Evolutionary conservation across 2,888 invertebrate species (phyloP).

Genomic region (Scotopteryx bipunctaria): DNA sequence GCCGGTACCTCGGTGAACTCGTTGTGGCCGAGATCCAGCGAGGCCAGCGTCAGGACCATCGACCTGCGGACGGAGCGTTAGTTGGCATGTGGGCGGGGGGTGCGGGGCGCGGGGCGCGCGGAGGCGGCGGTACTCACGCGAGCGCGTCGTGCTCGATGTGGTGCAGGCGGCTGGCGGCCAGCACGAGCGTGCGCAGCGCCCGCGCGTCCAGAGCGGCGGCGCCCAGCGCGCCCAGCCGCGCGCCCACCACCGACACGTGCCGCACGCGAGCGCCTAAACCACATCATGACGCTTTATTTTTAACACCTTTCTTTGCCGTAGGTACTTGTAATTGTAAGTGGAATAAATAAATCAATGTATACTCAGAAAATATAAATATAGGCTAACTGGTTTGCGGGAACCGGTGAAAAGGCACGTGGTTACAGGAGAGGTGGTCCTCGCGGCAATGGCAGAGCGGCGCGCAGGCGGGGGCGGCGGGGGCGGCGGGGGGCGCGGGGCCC

Average conservation of each 20-base stretch:
- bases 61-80: constrained; percentile 79
- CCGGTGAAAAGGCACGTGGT: constrained; percentile 59
- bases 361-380: too few species aligned
- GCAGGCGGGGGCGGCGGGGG: constrained; percentile 40
- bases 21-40: constrained; percentile 90
- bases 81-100: background rate
- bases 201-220: constrained; percentile 89
- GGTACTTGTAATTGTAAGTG: too few species aligned
- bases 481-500: constrained; percentile 28
- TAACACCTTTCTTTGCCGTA: too few species aligned
- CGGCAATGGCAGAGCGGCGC: constrained; percentile 57
- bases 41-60: constrained; percentile 88
- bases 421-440: constrained; percentile 61
- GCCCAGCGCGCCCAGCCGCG: constrained; percentile 85
- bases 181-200: constrained; percentile 88
- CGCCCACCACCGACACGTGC: constrained; percentile 87
- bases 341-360: too few species aligned
- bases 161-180: constrained; percentile 90
- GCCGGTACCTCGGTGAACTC: constrained; percentile 87
- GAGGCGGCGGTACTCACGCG: constrained; percentile 75
- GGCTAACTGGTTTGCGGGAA: constrained; percentile 57
- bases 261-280: constrained; percentile 72
- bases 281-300: background rate
- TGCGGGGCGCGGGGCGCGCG: background rate
- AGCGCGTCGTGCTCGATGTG: constrained; percentile 88